These are phyloP conservation scores for Periophthalmus magnuspinnatus DNA, from an alignment of 2,797 vertebrate species.

Conservation along the genomic window DNA sequence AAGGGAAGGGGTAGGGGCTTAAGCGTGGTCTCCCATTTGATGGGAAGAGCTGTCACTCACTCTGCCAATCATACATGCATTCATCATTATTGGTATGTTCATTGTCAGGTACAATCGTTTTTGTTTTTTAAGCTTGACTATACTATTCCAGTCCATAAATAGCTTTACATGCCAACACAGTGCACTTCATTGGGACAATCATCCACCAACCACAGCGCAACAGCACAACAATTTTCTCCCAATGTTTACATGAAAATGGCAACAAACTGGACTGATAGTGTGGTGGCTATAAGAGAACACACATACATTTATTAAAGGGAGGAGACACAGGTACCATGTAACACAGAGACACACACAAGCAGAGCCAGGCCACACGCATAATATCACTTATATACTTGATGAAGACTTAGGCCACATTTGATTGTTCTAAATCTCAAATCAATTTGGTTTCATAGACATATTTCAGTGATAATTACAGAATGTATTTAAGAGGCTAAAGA, in stretches of 20 bases:
- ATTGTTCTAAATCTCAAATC: neutral
- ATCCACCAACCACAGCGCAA: conserved; percentile 43
- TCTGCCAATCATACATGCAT: conserved; percentile 61
- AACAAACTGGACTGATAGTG: conserved; percentile 40
- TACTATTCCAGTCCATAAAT: conserved; percentile 50
- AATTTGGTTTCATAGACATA: conserved; percentile 5
- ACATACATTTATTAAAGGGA: conserved; percentile 11
- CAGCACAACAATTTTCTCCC: conserved; percentile 42
- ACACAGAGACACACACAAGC: conserved; percentile 3
- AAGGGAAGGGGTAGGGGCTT: conserved; percentile 19
- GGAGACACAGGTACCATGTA: conserved; percentile 7
- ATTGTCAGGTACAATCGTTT: conserved; percentile 54
- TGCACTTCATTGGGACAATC: conserved; percentile 39
- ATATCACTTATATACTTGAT: neutral
- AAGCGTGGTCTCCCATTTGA: conserved; percentile 49
- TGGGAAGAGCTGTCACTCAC: conserved; percentile 62
- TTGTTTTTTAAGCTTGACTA: conserved; percentile 64
- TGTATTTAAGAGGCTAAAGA: neutral
- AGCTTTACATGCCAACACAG: conserved; percentile 61
- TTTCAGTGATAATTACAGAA: neutral
- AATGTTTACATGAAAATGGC: conserved; percentile 45
- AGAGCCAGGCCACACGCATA: conserved; percentile 3
- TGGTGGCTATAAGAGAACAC: conserved; percentile 11
- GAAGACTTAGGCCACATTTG: conserved; percentile 1
- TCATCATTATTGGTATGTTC: conserved; percentile 59